These are phyloP conservation scores for Geococcyx californianus DNA, from an alignment of 2,113 vertebrate species.

Conservation along the genomic window DNA sequence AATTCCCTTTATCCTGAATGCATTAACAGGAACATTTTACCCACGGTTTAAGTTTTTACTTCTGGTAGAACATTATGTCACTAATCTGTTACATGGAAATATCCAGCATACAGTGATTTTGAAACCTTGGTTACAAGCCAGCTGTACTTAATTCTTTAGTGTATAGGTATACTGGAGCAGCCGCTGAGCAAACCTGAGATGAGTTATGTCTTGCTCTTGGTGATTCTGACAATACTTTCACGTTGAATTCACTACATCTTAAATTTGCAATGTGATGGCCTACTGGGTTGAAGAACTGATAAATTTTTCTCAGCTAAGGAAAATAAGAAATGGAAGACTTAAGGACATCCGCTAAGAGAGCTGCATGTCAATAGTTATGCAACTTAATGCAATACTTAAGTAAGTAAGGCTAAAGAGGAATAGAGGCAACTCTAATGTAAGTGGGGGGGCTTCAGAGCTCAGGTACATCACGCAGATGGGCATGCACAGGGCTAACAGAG, in stretches of 20 bases:
- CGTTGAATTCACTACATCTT: not conserved
- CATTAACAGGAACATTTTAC: not conserved
- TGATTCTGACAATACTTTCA: not conserved
- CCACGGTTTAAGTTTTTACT: not conserved
- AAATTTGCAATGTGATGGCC: not conserved
- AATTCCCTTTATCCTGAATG: not conserved
- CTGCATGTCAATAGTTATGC: not conserved
- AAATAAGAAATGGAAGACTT: not conserved
- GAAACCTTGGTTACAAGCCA: not conserved
- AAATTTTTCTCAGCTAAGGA: not conserved
- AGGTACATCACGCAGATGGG: not conserved
- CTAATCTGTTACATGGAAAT: not conserved
- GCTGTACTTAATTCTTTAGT: not conserved
- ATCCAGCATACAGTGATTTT: not conserved
- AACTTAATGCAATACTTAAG: too few relatives aligned
- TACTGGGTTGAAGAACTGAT: not conserved
- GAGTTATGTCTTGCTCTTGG: not conserved
- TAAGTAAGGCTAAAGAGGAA: not conserved
- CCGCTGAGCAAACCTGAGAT: not conserved
- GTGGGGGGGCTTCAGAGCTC: not conserved
- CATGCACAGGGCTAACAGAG: not conserved
- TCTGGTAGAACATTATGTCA: not conserved
- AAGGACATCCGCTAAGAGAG: not conserved
- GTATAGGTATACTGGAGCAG: not conserved
- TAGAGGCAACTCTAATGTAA: not conserved